A percentile compares a stretch with the other conserved stretches of the same genome.
phyloP scores from a whole-genome alignment of 1,140 invertebrate genomes.

The Aphidius ervi region DNA sequence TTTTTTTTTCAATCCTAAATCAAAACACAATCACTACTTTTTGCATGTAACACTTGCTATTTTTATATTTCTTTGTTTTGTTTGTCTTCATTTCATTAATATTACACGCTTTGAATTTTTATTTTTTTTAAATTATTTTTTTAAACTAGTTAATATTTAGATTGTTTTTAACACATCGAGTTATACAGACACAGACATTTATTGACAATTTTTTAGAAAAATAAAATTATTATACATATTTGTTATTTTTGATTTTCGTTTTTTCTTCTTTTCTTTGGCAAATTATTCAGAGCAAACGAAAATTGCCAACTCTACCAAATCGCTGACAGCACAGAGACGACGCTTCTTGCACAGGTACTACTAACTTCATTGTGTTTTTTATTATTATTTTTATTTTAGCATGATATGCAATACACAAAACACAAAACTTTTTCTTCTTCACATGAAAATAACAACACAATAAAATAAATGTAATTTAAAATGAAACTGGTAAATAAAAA shows the following conservation, averaged over 20 bases:
- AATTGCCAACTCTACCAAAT: constrained; percentile 52
- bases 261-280: constrained; percentile 30
- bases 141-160: no score
- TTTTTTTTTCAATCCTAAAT: not conserved
- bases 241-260: constrained; percentile 22
- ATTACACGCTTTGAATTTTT: not conserved
- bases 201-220: not conserved
- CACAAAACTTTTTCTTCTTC: no score
- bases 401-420: no score
- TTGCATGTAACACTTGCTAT: not conserved
- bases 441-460: no score
- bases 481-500: no score
- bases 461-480: no score
- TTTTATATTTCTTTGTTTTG: not conserved
- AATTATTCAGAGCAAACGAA: constrained; percentile 53
- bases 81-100: not conserved
- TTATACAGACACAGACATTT: no score
- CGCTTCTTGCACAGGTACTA: constrained; percentile 53
- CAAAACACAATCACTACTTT: not conserved
- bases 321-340: constrained; percentile 53
- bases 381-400: not conserved
- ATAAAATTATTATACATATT: constrained; percentile 13
- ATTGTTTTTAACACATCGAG: no score
- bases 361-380: constrained; percentile 43
- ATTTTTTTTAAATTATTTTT: not conserved